These are phyloP conservation scores for Azemiops feae DNA, from an alignment of 2,113 vertebrate genomes.

Conservation along the genomic window DNA sequence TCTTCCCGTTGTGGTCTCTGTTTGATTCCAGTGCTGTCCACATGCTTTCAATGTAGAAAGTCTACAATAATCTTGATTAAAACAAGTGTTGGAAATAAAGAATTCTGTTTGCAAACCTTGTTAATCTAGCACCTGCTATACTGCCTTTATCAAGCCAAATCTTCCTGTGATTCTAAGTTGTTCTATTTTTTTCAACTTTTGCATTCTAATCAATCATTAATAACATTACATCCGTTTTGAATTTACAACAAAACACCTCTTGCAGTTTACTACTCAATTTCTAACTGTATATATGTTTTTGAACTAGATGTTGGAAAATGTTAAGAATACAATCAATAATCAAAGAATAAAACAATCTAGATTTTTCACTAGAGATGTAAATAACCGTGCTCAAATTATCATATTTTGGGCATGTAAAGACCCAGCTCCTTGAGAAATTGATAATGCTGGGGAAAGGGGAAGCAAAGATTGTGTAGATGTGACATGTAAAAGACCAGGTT, in stretches of 20 bases:
- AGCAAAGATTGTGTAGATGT: not conserved
- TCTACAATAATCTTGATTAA: not conserved
- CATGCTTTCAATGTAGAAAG: not conserved
- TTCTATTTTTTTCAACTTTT: not conserved
- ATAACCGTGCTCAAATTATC: not conserved
- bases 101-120: not conserved
- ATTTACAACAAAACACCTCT: not conserved
- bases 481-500: not conserved
- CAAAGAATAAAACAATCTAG: not conserved
- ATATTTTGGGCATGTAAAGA: not conserved
- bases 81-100: not conserved
- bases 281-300: not conserved
- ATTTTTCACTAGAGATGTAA: not conserved
- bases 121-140: not conserved
- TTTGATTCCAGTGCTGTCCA: not conserved
- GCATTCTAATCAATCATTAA: not conserved
- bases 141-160: not conserved
- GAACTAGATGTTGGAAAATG: not conserved
- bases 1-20: not conserved
- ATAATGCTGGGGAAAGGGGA: not conserved
- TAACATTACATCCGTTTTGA: not conserved
- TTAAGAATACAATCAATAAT: not conserved
- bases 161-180: not conserved
- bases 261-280: not conserved
- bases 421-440: not conserved